Evolutionary conservation across 2,888 invertebrate genomes (phyloP).

Genomic region (Pseudanteris insignis): DNA sequence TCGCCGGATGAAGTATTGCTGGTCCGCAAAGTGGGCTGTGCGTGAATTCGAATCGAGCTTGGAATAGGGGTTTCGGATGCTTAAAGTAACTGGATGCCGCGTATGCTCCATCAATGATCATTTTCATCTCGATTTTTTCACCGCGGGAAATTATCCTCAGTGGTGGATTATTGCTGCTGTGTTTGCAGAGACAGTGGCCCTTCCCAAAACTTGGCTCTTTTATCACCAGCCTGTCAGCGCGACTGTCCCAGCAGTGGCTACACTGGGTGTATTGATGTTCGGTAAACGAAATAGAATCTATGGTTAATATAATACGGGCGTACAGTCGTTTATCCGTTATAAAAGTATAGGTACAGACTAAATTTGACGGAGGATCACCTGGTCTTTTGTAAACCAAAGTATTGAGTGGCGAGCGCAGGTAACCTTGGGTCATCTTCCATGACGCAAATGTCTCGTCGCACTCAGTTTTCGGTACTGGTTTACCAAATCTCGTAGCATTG

Average conservation of each 20-base stretch:
- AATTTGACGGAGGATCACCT: slow-evolving; percentile 76
- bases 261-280: slow-evolving; percentile 73
- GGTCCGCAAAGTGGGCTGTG: slow-evolving; percentile 90
- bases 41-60: slow-evolving; percentile 88
- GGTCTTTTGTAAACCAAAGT: slow-evolving; percentile 86
- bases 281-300: slow-evolving; percentile 83
- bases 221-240: slow-evolving; percentile 83
- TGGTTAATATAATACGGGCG: slow-evolving; percentile 81
- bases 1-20: slow-evolving; percentile 79
- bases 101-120: slow-evolving; percentile 85
- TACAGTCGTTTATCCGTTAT: slow-evolving; percentile 83
- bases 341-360: slow-evolving; percentile 84
- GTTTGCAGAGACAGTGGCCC: slow-evolving; percentile 77
- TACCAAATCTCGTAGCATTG: slow-evolving; percentile 88
- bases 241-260: slow-evolving; percentile 82
- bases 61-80: slow-evolving; percentile 83
- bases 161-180: slow-evolving; percentile 70
- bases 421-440: slow-evolving; percentile 81
- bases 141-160: slow-evolving; percentile 80
- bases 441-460: slow-evolving; percentile 90
- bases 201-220: slow-evolving; percentile 77
- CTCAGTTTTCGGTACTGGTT: slow-evolving; percentile 80
- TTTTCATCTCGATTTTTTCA: slow-evolving; percentile 81
- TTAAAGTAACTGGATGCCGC: slow-evolving; percentile 90
- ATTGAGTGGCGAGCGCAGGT: slow-evolving; percentile 83